Evolutionary conservation across 2,113 vertebrate species (phyloP), one percentile per base, ranked within the genome.

Genomic region (Bucco capensis): DNA sequence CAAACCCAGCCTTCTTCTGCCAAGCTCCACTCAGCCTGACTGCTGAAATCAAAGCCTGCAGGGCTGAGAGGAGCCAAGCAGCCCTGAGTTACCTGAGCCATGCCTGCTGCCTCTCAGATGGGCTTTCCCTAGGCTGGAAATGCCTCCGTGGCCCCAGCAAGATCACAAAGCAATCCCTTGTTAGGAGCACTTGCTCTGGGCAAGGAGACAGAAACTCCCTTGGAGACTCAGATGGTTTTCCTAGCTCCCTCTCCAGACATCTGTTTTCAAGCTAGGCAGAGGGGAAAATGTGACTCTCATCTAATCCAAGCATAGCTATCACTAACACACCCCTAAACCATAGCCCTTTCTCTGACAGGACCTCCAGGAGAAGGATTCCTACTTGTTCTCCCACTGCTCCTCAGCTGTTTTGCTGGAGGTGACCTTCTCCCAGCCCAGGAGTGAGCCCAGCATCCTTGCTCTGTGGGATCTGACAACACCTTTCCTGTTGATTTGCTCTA

Each of bases 1-100:
- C 74, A 93, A 93, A 94, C 78, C 2, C 51, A 18, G 35, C 73
- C 57, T 86, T 84, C 74, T 95, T 81, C 74, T 81, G 72, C 56
- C 61, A 92, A 83, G 28, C 18, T 60, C 14, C 6, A 1, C 72
- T 77, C 57, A 28, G 79, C 54, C 5, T 88, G 46, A 35, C 62
- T 79, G 66, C 73, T 31, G 70, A 85, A 96, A 85, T 51, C 54
- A 72, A 90, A 89, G 50, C 58, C 50, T 0, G 0, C 27, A 35
- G 61, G 21, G 61, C 80, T 86, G 57, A 75, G 84, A 86, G 30
- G 61, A 95, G 30, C 16, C 58, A 73, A 46, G 27, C 66, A 9
- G 6, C 30, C 54, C 0, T 2, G 3, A 66, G 74, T 66, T 78
- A 94, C 61, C 42, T 46, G 9, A 92, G 37, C 16, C 53, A 19